Evolutionary conservation across 2,797 vertebrate species (phyloP).

Genomic region (Tolypeutes matacus): DNA sequence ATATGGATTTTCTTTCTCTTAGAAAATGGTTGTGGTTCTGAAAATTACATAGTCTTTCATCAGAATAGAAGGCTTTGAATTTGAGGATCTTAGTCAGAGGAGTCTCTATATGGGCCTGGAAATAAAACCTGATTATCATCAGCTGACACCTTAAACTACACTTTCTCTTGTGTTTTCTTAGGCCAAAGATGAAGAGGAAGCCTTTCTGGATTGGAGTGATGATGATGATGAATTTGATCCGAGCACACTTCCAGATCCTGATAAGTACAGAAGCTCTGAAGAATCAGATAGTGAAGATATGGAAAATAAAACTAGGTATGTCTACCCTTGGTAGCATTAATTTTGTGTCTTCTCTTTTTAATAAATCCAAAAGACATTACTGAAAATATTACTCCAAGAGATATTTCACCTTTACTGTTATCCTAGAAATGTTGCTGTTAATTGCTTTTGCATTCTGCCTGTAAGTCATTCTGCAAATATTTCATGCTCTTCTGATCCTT

Average conservation of each 20-base stretch:
- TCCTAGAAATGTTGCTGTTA: not conserved
- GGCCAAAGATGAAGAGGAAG: conserved; percentile 89
- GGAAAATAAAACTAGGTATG: conserved; percentile 86
- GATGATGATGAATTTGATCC: conserved; percentile 90
- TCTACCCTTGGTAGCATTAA: not conserved
- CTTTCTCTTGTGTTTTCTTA: conserved; percentile 75
- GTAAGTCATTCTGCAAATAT: not conserved
- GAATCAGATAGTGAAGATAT: conserved; percentile 83
- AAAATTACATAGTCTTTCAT: conserved; percentile 11
- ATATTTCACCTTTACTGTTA: not conserved
- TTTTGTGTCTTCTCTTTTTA: not conserved
- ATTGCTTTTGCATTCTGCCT: conserved; percentile 6
- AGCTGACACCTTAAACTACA: not conserved
- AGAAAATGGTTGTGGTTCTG: conserved; percentile 25
- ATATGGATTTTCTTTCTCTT: conserved; percentile 19
- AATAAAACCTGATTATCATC: conserved; percentile 35
- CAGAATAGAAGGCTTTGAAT: conserved; percentile 43
- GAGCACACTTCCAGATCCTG: conserved; percentile 92
- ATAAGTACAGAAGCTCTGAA: conserved; percentile 88
- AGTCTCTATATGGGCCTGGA: not conserved
- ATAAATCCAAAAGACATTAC: not conserved
- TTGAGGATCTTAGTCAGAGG: conserved; percentile 45
- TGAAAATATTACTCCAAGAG: not conserved
- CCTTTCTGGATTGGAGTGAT: conserved; percentile 90
- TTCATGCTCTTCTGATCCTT: not conserved